Conservation (phyloP, 1,140 invertebrate genomes). For the Aphelenchoides besseyi region DNA sequence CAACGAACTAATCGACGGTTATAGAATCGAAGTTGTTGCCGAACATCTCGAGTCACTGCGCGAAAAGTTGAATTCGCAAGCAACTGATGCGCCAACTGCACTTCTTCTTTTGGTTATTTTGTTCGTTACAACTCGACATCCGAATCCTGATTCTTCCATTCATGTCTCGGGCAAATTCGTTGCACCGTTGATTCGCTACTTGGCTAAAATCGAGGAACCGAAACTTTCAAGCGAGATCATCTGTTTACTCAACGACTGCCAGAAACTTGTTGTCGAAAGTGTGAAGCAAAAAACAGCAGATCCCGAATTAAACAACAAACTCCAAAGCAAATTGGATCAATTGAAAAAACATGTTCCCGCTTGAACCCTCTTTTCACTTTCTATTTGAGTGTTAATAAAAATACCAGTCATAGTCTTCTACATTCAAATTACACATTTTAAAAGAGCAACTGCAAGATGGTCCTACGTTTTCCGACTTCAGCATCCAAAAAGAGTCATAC, state of each 20-base stretch:
- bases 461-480: no score
- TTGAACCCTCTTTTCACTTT: no score
- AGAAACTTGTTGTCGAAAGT: conserved; percentile 23
- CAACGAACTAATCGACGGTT: neutral
- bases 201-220: conserved; percentile 12
- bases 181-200: conserved; percentile 24
- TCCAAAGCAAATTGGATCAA: conserved; percentile 1
- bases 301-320: conserved; percentile 12
- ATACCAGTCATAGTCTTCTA: no score
- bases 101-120: conserved; percentile 21
- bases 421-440: no score
- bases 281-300: conserved; percentile 27
- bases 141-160: conserved; percentile 6
- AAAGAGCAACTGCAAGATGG: no score
- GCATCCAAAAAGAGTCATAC: no score
- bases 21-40: conserved; percentile 12
- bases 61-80: neutral
- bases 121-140: neutral
- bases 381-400: no score
- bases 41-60: neutral
- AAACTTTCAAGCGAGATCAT: neutral
- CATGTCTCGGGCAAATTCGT: conserved; percentile 31
- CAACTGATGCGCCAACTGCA: conserved; percentile 19
- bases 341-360: neutral
- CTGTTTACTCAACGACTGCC: conserved; percentile 14